Evolutionary conservation across 53 echinoderm and acorn worm genomes (phyloP), one percentile per base, ranked within the genome.

Genomic region (Paracentrotus lividus): DNA sequence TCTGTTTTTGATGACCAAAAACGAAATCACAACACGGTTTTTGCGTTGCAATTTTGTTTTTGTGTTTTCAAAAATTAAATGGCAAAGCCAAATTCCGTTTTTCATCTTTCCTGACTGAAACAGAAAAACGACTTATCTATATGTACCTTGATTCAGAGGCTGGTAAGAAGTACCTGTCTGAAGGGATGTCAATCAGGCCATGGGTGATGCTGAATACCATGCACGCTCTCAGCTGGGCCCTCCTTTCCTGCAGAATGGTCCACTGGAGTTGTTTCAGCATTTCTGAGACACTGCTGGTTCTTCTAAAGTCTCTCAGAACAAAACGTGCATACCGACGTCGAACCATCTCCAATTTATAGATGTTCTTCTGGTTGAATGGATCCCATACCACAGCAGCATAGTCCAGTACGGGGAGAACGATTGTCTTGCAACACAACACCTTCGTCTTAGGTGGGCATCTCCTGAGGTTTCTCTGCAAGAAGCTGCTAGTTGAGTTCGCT

Each of bases 341-440:
- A 4, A 91, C 94, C 94, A 93, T 88, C 52, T 93, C 93, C 52
- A 93, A 23, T 87, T 88, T 88, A n/a, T 49, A 1, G 53, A 93
- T 88, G 67, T 93, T 61, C n/a, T 24, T 57, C 43, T 64, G 27
- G 59, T 88, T 88, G 26, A 29, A 49, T n/a, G 88, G 93, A 32
- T 93, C 69, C 93, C 88, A 89, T 59, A 93, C 61, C 24, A 88
- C 68, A 7, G 42, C 88, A 87, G 45, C 9, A 32, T 93, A 93
- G 21, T 93, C 93, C 0, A 93, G 57, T 45, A 88, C 86, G 32
- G 93, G 93, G 45, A 87, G 67, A 5, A 93, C 87, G 38, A 93
- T 36, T 65, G 88, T 66, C 56, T 93, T 88, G 36, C 88, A 93
- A 52, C 88, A 93, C 42, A 93, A 86, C 45, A 47, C 88, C 55